Evolutionary conservation across 2,888 invertebrate species (phyloP), one percentile per base, ranked within the genome.

Genomic region (Chaetoderma sp.): DNA sequence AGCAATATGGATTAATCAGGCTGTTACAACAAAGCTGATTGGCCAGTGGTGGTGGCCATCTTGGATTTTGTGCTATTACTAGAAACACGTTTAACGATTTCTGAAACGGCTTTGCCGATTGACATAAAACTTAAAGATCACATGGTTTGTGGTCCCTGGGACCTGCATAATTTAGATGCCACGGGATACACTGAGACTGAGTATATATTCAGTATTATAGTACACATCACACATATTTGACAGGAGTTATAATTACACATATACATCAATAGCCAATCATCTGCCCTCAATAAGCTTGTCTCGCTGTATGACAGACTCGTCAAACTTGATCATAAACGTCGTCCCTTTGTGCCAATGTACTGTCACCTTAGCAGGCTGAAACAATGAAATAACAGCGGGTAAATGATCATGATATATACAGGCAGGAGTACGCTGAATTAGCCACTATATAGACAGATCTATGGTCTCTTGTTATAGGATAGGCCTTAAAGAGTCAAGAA

Each of bases 331-430:
- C 94, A 98, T 96, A 85, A 98, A 99, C 0, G 98, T 98, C 8
- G 98, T 98, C 44, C 98, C 99, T 86, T 98, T 97, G 86, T 99
- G 98, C 97, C 98, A 98, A 86, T 98, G 98, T 0, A 98, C 97
- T 0, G 97, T 94, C 6, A 99, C 98, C 88, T 98, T 98, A 45
- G 96, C 96, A 2, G 97, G 93, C 98, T 98, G 88, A 68, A 92
- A 91, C 56, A 71, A 32, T 13, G 2, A 47, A 2, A 47, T 42
- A 5, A 42, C 21, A n/a, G 21, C 10, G 18, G 10, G 10, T 25
- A 13, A 27, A 63, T 67, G 39, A 65, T 18, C 18, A 4, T n/a
- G 27, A 54, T 49, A n/a, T 10, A 23, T 28, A 25, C 21, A n/a
- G 28, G 8, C 28, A 16, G 8, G 16, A 13, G 6, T 13, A 8